These are phyloP conservation scores for Oenanthe melanoleuca DNA, from an alignment of 2,113 vertebrate species.

Conservation along the genomic window DNA sequence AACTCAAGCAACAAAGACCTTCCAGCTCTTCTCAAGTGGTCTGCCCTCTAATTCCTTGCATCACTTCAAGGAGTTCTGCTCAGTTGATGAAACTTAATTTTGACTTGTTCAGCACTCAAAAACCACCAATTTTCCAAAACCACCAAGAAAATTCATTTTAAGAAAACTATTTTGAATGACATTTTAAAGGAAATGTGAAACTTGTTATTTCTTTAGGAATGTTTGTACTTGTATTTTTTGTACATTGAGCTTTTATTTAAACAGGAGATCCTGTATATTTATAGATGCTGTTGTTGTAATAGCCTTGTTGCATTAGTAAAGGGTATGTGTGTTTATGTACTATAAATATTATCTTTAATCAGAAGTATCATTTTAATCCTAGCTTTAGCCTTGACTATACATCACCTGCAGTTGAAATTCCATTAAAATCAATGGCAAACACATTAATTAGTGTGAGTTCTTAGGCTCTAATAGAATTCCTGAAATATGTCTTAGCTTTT, in stretches of 20 bases:
- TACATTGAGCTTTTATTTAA: background rate
- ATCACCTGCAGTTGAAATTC: background rate
- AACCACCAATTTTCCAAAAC: background rate
- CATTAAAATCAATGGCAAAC: background rate
- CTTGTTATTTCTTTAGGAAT: background rate
- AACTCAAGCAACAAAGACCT: slow-evolving; percentile 39
- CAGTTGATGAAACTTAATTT: background rate
- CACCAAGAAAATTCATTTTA: background rate
- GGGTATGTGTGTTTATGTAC: background rate
- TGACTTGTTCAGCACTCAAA: background rate
- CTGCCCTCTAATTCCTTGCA: slow-evolving; percentile 23
- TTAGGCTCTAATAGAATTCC: background rate
- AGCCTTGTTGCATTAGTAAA: background rate
- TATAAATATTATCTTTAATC: background rate
- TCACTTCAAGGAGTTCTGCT: slow-evolving; percentile 19
- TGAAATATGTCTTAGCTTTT: background rate
- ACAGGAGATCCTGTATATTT: background rate
- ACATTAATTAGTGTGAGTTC: background rate
- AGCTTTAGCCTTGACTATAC: background rate
- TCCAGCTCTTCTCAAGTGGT: slow-evolving; percentile 20
- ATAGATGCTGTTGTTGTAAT: background rate
- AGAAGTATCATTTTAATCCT: background rate
- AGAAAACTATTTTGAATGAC: background rate
- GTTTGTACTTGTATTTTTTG: slow-evolving; percentile 1
- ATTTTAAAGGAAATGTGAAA: background rate